These are phyloP conservation scores for Orycteropus afer DNA, from an alignment of 2,113 vertebrate genomes.

Conservation along the genomic window DNA sequence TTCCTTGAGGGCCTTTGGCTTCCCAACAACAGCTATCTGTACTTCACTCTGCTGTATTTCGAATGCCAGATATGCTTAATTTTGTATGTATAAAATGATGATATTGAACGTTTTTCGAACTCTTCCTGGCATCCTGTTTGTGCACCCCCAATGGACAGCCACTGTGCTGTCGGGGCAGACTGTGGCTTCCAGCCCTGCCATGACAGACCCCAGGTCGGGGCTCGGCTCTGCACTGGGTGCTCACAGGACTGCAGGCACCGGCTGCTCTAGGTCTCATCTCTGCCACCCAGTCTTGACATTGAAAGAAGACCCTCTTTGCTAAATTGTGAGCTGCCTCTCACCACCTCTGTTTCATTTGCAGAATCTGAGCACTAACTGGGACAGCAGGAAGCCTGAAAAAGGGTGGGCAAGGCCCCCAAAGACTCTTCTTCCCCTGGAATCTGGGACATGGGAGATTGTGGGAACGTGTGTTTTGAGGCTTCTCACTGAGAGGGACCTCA, in stretches of 20 bases:
- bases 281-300: background rate
- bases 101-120: background rate
- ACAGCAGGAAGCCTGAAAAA: background rate
- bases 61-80: background rate
- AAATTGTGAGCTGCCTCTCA: background rate
- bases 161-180: too few species aligned
- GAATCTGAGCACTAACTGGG: background rate
- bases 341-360: background rate
- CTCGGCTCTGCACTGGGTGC: accelerated
- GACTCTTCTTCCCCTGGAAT: background rate
- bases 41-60: background rate
- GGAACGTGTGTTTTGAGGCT: background rate
- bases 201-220: accelerated
- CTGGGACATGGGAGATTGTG: background rate
- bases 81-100: background rate
- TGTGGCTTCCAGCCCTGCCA: accelerated
- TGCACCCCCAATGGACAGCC: accelerated
- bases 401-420: background rate
- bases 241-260: accelerated
- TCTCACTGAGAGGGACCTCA: background rate
- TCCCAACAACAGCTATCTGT: background rate
- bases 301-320: background rate
- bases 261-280: background rate
- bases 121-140: background rate
- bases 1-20: background rate